Evolutionary conservation across 2,113 vertebrate genomes (phyloP), one percentile per base, ranked within the genome.

Genomic region (Myiagra hebetior): DNA sequence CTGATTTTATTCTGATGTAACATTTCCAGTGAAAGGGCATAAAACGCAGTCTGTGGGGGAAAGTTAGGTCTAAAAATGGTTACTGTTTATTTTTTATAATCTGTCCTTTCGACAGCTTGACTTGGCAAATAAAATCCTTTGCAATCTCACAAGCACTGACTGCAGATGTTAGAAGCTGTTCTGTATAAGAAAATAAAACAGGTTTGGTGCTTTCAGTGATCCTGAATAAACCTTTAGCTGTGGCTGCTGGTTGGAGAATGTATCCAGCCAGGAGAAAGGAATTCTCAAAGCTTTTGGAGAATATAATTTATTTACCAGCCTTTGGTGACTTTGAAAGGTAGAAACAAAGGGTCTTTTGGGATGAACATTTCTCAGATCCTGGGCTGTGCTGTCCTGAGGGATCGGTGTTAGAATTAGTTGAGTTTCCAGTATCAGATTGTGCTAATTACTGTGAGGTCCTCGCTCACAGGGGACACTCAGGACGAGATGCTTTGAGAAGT

Each of bases 1-100:
- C 72, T 64, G 77, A 76, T 91, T 97, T 94, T 91, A 94, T 95
- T 82, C 93, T 70, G 73, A 82, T 90, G 86, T 85, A 91, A 91
- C 80, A 33, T 91, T 91, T 88, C 72, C 67, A 89, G 4, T 49
- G 76, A 75, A 94, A 93, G 80, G 11, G 62, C 88, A 55, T 92
- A 84, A 94, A 92, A 70, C 1, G 1, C 70, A 47, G 88, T 63
- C 59, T 73, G 68, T 50, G 37, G 76, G 60, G 70, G 77, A 46
- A 86, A 90, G 84, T 73, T 41, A 62, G 44, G 9, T 62, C 92
- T 87, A 46, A 89, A 94, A 87, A 79, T 59, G 55, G 78, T 78
- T 69, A 27, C 75, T 90, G 85, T 94, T 94, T 93, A 42, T 75
- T 83, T 91, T 91, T 93, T 73, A 42, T 87, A 69, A 91, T 76